Evolutionary conservation across 2,113 vertebrate species (phyloP).

Genomic region (Hippolais icterina): DNA sequence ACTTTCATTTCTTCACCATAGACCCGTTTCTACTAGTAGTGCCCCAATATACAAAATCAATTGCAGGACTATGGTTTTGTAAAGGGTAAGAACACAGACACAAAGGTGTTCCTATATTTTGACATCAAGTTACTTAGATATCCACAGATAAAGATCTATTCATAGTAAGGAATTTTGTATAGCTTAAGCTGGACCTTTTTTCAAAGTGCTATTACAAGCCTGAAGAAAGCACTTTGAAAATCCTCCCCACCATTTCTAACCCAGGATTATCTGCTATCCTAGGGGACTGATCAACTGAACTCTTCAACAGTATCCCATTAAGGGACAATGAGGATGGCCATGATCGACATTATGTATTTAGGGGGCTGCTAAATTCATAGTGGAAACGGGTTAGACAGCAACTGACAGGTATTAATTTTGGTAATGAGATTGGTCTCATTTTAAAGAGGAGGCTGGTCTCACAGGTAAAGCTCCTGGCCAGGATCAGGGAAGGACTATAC

Average conservation of each 20-base stretch:
- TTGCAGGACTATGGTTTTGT: background rate
- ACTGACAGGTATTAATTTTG: conserved; percentile 16
- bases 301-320: background rate
- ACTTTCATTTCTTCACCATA: background rate
- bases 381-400: background rate
- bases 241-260: background rate
- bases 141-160: background rate
- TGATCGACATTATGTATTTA: background rate
- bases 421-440: conserved; percentile 16
- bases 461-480: background rate
- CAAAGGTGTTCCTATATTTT: background rate
- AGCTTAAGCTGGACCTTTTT: background rate
- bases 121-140: background rate
- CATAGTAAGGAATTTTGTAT: background rate
- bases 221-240: background rate
- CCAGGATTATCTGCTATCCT: background rate
- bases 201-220: background rate
- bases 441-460: conserved; percentile 14
- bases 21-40: background rate
- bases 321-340: background rate
- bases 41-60: background rate
- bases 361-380: background rate
- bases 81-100: background rate
- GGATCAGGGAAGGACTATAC: background rate
- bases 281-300: background rate